phyloP scores from a whole-genome alignment of 2,888 invertebrate genomes.

The Pterostichus madidus region DNA sequence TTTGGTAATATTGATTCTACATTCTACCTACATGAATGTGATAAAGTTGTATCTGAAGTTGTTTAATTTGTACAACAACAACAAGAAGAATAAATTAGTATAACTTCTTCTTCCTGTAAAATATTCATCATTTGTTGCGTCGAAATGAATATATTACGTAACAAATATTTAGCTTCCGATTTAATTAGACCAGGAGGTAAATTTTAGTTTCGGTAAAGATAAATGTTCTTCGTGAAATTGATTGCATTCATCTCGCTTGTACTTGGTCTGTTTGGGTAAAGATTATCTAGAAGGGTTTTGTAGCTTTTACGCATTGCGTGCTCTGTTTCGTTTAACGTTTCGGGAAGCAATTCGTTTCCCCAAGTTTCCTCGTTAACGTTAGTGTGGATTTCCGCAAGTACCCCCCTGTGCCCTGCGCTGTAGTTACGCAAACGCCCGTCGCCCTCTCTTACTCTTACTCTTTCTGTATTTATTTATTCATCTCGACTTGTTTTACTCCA shows the following conservation, averaged over 20 bases:
- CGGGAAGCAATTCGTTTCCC: conserved; percentile 60
- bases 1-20: too few species aligned
- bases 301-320: conserved; percentile 64
- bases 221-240: conserved; percentile 44
- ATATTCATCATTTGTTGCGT: conserved; percentile 40
- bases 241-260: conserved; percentile 48
- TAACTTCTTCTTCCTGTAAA: conserved; percentile 8
- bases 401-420: conserved; percentile 48
- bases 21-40: background rate
- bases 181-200: conserved; percentile 43
- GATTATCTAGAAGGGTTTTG: conserved; percentile 58
- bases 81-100: conserved; percentile 4
- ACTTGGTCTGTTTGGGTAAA: conserved; percentile 4
- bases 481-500: conserved; percentile 57
- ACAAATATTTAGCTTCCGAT: conserved; percentile 34
- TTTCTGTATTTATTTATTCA: conserved; percentile 64
- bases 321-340: conserved; percentile 60
- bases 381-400: conserved; percentile 62
- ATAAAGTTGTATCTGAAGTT: conserved; percentile 12
- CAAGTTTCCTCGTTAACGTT: conserved; percentile 58
- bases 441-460: conserved; percentile 44
- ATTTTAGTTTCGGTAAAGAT: conserved; percentile 36
- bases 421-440: background rate
- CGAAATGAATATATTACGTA: conserved; percentile 25
- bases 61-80: conserved; percentile 1